Base-by-base conservation (phyloP, 2,113 vertebrate genomes). In the Festucalex cinctus region DNA sequence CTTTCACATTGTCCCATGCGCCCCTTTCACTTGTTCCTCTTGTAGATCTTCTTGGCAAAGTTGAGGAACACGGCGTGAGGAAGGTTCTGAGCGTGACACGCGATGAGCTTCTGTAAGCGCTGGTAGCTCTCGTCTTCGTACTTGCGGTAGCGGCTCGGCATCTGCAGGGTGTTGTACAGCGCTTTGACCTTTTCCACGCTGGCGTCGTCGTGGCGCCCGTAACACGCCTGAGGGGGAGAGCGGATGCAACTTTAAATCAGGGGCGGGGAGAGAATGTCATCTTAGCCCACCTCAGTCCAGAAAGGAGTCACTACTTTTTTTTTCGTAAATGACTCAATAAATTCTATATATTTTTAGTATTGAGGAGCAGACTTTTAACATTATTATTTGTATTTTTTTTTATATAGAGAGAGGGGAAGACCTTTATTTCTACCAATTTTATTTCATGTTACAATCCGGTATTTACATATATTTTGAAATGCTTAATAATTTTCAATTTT, bases 31-130 rank as follows among this genome's bases (percentile, higher is more conserved):
- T 98, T 98, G 81, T 91, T 92, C 32, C 95, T 87, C 83, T 94
- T 96, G 87, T 97, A 99, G 68, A 98, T 94, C 80, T 94, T 95
- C 26, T 85, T 84, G 0, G 93, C 94, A 0, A 98, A 91, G 67
- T 88, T 91, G 6, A 95, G 86, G 79, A 98, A 99, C 73, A 98
- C 85, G 0, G 85, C 77, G 0, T 66, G 68, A 13, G 96, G 94
- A 12, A 99, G 91, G 32, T 70, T 88, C 1, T 78, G 60, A 0
- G 94, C 85, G 0, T 91, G 85, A 22, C 70, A 58, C 0, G 77
- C 17, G 0, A 98, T 94, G 73, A 97, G 95, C 4, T 81, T 89
- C 86, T 92, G 81, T 5, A 99, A 88, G 2, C 81, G 88, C 61
- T 7, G 80, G 78, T 95, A 98, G 77, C 96, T 97, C 63, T 90